These are phyloP conservation scores for Pollicipes pollicipes DNA, from an alignment of 1,140 invertebrate genomes.

Conservation along the genomic window DNA sequence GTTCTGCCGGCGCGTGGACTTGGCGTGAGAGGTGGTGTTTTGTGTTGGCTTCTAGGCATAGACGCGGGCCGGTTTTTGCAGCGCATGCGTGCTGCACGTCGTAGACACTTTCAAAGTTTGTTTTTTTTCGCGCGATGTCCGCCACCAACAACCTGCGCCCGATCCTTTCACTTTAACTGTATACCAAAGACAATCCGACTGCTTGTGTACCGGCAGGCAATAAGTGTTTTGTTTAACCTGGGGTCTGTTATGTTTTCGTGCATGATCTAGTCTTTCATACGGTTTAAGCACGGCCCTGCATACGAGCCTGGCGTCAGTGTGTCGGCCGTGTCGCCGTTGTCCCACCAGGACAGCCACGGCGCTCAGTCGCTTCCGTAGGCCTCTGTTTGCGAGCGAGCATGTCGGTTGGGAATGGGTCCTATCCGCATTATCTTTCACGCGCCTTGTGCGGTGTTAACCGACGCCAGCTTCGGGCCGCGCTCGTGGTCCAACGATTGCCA, in stretches of 20 bases:
- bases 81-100: neutral
- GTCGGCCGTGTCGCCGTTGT: too few relatives aligned
- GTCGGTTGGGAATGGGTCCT: too few relatives aligned
- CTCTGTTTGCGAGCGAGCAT: neutral
- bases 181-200: neutral
- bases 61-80: neutral
- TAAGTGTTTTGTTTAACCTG: neutral
- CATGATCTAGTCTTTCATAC: neutral
- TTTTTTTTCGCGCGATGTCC: neutral
- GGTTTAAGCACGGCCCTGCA: neutral
- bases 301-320: neutral
- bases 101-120: neutral
- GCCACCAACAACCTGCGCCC: neutral
- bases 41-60: neutral
- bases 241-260: neutral
- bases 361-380: neutral
- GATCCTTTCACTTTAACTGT: neutral
- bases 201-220: neutral
- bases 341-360: neutral
- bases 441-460: too few relatives aligned
- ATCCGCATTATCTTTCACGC: too few relatives aligned
- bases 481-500: too few relatives aligned
- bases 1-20: too few relatives aligned
- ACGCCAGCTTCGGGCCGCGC: too few relatives aligned
- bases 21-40: neutral